phyloP scores from a whole-genome alignment of 2,113 vertebrate species.

The Grus americana region DNA sequence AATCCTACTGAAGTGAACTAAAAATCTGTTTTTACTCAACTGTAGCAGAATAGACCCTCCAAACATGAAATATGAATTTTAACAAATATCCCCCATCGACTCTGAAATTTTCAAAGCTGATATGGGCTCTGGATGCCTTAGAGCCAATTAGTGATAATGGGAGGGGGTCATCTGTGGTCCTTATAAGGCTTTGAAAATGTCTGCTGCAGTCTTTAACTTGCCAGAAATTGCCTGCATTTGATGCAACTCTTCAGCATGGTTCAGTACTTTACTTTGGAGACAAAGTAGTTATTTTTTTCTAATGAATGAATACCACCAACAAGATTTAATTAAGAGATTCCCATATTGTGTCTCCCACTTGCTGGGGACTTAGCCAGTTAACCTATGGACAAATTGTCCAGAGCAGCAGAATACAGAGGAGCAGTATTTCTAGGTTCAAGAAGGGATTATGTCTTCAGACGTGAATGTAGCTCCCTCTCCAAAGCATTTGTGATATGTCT shows the following conservation, averaged over 20 bases:
- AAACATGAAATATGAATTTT: not conserved
- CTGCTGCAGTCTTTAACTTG: not conserved
- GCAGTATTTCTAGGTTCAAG: not conserved
- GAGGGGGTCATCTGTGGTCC: not conserved
- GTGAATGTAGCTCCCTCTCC: not conserved
- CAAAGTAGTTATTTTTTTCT: not conserved
- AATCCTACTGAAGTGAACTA: not conserved
- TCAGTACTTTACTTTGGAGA: not conserved
- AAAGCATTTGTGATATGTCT: not conserved
- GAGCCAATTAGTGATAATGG: not conserved
- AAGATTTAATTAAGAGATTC: not conserved
- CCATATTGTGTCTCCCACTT: not conserved
- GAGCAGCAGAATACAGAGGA: not conserved
- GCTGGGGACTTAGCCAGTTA: not conserved
- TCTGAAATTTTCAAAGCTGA: not conserved
- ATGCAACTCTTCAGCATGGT: not conserved
- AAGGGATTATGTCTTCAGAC: not conserved
- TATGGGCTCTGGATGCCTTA: not conserved
- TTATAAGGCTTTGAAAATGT: not conserved
- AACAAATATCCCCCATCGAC: not conserved
- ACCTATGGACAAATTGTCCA: not conserved
- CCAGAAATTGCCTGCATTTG: not conserved
- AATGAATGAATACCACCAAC: not conserved
- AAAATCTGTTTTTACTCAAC: conserved; percentile 37
- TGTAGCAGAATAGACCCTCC: not conserved